These are phyloP conservation scores for Monarcha castaneiventris DNA, from an alignment of 2,113 vertebrate genomes.

Conservation along the genomic window DNA sequence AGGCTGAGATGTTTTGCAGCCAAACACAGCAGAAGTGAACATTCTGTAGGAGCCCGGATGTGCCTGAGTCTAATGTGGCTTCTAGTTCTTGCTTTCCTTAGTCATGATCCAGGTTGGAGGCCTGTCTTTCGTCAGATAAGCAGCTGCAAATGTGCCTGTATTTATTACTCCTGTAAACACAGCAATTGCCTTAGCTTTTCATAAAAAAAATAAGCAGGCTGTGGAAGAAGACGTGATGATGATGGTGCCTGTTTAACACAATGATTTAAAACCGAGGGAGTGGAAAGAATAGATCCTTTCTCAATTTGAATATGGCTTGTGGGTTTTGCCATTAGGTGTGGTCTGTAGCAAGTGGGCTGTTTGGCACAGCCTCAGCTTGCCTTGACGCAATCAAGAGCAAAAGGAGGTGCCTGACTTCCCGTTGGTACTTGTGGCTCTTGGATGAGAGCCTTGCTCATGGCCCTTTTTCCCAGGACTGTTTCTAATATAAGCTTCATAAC, in stretches of 20 bases:
- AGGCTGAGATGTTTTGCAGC: not conserved
- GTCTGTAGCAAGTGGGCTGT: not conserved
- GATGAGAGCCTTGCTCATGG: not conserved
- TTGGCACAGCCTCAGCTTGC: not conserved
- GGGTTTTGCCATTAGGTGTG: not conserved
- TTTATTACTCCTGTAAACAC: not conserved
- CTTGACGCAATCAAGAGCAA: not conserved
- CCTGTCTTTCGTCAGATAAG: not conserved
- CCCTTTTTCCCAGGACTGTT: not conserved
- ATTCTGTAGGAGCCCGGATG: not conserved
- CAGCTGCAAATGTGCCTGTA: not conserved
- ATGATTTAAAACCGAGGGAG: not conserved
- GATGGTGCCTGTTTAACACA: not conserved
- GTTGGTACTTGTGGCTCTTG: not conserved
- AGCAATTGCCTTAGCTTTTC: not conserved
- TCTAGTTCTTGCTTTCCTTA: not conserved
- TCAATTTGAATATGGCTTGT: not conserved
- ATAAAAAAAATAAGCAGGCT: not conserved
- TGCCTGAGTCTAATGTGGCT: not conserved
- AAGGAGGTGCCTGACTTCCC: not conserved
- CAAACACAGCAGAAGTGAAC: not conserved
- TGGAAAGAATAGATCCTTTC: not conserved
- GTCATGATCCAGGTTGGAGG: not conserved
- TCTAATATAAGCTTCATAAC: not conserved
- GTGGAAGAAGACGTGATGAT: rapidly evolving